These are phyloP conservation scores for Hipparchia semele DNA, from an alignment of 2,888 invertebrate genomes.

Conservation along the genomic window DNA sequence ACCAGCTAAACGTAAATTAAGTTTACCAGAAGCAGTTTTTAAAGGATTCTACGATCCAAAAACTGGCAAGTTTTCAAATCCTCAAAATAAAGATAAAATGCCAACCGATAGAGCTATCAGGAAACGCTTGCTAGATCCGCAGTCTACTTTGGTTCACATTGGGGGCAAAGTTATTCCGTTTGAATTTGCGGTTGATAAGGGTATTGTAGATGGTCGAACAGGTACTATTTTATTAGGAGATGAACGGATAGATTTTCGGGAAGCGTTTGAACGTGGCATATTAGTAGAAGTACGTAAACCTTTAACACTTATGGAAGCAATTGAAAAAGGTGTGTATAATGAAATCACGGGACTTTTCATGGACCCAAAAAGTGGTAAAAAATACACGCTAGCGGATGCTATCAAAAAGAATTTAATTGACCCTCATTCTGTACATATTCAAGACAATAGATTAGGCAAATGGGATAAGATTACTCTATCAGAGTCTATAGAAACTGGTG, in stretches of 20 bases:
- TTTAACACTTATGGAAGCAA: slow-evolving; percentile 90
- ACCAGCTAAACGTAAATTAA: slow-evolving; percentile 91
- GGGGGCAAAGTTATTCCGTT: slow-evolving; percentile 92
- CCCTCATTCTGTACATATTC: slow-evolving; percentile 91
- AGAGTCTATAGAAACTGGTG: slow-evolving; percentile 89
- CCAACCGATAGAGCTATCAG: slow-evolving; percentile 92
- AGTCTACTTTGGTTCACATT: slow-evolving; percentile 92
- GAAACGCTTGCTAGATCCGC: slow-evolving; percentile 92
- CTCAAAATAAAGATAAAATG: slow-evolving; percentile 90
- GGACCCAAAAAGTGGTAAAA: slow-evolving; percentile 90
- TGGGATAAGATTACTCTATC: slow-evolving; percentile 90
- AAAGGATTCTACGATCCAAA: slow-evolving; percentile 95
- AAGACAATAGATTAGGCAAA: slow-evolving; percentile 89
- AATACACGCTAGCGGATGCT: slow-evolving; percentile 91
- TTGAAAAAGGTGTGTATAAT: slow-evolving; percentile 91
- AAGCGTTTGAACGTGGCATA: slow-evolving; percentile 93
- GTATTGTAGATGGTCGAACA: slow-evolving; percentile 88
- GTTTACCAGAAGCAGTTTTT: slow-evolving; percentile 94
- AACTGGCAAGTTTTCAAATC: slow-evolving; percentile 91
- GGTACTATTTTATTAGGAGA: slow-evolving; percentile 86
- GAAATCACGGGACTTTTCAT: slow-evolving; percentile 91
- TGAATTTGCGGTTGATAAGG: slow-evolving; percentile 90
- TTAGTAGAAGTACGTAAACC: slow-evolving; percentile 92
- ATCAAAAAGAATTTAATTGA: slow-evolving; percentile 92
- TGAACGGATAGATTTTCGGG: slow-evolving; percentile 89